A percentile compares a stretch with the other conserved stretches of the same genome.
These are phyloP conservation scores for Falco peregrinus DNA, from an alignment of 2,797 vertebrate genomes.

Conservation along the genomic window DNA sequence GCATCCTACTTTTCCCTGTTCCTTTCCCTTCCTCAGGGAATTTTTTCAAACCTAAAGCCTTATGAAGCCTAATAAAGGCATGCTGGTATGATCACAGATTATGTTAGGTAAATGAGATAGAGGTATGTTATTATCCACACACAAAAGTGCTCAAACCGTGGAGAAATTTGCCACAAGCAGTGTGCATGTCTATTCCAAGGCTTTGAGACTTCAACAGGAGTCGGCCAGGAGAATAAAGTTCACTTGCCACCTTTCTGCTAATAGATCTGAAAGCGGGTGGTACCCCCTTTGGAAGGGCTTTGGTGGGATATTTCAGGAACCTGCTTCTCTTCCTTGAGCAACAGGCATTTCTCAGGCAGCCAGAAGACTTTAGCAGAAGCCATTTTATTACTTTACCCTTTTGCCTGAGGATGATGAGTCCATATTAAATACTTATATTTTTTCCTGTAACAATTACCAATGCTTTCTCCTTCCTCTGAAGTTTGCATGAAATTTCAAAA, in stretches of 20 bases:
- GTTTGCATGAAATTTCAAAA: not conserved
- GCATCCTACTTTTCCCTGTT: not conserved
- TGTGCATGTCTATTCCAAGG: not conserved
- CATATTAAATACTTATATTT: not conserved
- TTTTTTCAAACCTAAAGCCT: not conserved
- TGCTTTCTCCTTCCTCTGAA: not conserved
- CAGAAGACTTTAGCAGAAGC: not conserved
- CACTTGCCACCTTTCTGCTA: not conserved
- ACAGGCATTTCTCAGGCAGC: not conserved
- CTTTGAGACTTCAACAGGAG: not conserved
- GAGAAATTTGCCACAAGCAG: not conserved
- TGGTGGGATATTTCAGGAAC: not conserved
- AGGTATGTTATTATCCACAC: not conserved
- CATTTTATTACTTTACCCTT: not conserved
- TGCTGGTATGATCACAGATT: not conserved
- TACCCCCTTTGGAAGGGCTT: not conserved
- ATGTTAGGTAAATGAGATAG: not conserved
- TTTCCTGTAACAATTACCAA: not conserved
- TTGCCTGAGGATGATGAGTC: not conserved
- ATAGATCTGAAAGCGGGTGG: not conserved
- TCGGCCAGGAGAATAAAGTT: not conserved
- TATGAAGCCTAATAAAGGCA: not conserved
- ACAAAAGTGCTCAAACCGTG: not conserved
- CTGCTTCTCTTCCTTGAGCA: not conserved
- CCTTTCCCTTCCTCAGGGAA: not conserved